Evolutionary conservation across 2,888 invertebrate genomes (phyloP), one percentile per base, ranked within the genome.

Genomic region (Cephus pulcher): DNA sequence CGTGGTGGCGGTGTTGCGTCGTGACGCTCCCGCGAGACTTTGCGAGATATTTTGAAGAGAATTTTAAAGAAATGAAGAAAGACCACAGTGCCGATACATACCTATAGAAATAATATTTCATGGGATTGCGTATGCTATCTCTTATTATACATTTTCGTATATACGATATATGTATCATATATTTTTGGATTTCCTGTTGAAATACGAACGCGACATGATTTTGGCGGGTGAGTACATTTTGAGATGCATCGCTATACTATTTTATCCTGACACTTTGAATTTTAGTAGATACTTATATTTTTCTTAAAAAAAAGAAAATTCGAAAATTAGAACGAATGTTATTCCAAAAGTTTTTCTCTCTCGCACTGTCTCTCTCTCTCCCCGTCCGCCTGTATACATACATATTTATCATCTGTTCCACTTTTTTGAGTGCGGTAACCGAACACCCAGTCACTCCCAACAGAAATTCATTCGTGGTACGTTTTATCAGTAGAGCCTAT

Each of bases 121-220:
- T 56, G 56, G 56, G 56, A 56, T 56, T 56, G 9, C 56, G 9
- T 23, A 56, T 9, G 56, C 56, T 56, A 9, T 56, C 56, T 15
- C 56, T 23, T 23, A 40, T 40, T 40, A 56, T 56, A 56, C 23
- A 23, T 9, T 23, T 15, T 56, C 23, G 23, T 23, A 23, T 9
- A 56, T 56, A 56, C 56, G 56, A 83, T 82, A 86, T 80, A 85
- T 86, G 86, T 86, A 85, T 82, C 84, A 86, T 83, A 84, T 86
- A 86, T 86, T 86, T 86, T 86, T 87, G 87, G 86, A 86, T 87
- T 82, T 82, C 81, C 85, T 83, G 82, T 85, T 86, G 82, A 86
- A 83, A 80, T 82, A 82, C 85, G 82, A 87, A 81, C 82, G 84
- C 76, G 84, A 85, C 80, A 85, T 87, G 86, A 85, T 86, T 81